phyloP scores from a whole-genome alignment of 2,888 invertebrate species.

The Nowickia ferox region DNA sequence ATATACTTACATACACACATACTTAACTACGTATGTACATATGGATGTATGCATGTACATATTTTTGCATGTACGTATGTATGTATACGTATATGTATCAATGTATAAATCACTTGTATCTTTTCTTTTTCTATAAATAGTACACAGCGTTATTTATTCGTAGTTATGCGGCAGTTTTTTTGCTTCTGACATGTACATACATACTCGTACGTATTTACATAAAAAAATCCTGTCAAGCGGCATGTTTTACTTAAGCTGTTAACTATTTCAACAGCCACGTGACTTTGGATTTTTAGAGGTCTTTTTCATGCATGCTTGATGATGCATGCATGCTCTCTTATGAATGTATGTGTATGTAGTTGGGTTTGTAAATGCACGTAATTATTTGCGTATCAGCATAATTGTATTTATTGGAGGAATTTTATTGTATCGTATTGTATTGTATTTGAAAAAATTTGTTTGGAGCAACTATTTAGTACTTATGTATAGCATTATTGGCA shows the following conservation, averaged over 20 bases:
- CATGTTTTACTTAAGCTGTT: slow-evolving; percentile 40
- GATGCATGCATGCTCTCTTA: slow-evolving; percentile 9
- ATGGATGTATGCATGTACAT: background rate
- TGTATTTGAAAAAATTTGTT: no score
- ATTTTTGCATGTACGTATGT: background rate
- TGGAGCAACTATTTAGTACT: no score
- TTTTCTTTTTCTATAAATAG: no score
- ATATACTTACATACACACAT: background rate
- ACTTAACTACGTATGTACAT: background rate
- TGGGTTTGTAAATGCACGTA: background rate
- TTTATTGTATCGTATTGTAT: no score
- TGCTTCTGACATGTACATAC: background rate
- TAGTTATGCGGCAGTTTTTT: slow-evolving; percentile 46
- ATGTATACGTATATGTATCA: no score
- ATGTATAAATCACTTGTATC: no score
- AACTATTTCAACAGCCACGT: slow-evolving; percentile 63
- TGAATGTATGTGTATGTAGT: background rate
- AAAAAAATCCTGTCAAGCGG: background rate
- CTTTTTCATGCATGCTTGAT: slow-evolving; percentile 10
- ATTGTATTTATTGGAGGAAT: no score
- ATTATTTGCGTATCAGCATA: background rate
- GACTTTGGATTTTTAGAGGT: slow-evolving; percentile 44
- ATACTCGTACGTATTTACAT: background rate
- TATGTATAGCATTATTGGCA: no score
- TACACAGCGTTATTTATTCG: background rate